phyloP scores from a whole-genome alignment of 2,797 vertebrate species.

The Falco peregrinus region DNA sequence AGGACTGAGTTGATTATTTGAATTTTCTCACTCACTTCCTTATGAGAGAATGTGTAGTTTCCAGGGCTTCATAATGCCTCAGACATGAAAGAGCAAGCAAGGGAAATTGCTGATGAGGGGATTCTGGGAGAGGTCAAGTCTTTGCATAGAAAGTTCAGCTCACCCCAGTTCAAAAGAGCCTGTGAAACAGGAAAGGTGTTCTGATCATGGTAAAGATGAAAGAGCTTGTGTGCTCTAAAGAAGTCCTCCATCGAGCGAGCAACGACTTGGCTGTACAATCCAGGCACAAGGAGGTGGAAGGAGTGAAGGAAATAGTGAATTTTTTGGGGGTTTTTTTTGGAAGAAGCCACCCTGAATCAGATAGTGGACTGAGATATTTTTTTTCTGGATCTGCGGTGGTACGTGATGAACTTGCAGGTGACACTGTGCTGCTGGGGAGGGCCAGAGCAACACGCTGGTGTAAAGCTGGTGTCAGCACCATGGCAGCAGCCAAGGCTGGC shows the following conservation, averaged over 20 bases:
- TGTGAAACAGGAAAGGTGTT: constrained; percentile 24
- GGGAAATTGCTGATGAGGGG: constrained; percentile 60
- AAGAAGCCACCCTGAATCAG: not conserved
- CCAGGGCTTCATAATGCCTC: constrained; percentile 21
- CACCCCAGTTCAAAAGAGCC: constrained; percentile 5
- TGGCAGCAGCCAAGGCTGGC: fast-evolving
- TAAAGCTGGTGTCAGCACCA: not conserved
- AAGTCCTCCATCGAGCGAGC: not conserved
- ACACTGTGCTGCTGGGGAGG: fast-evolving
- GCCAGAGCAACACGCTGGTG: fast-evolving
- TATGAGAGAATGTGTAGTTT: constrained; percentile 21
- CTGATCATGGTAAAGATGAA: constrained; percentile 28
- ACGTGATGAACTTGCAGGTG: fast-evolving
- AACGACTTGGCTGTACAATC: not conserved
- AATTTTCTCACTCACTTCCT: constrained; percentile 46
- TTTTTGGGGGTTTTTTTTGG: not conserved
- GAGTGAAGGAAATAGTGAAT: not conserved
- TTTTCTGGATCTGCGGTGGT: not conserved
- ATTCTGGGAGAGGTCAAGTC: constrained; percentile 39
- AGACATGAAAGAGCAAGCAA: not conserved
- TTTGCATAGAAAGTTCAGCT: constrained; percentile 50
- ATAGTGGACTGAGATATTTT: not conserved
- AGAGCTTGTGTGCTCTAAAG: not conserved
- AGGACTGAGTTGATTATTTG: constrained; percentile 29
- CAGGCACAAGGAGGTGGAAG: not conserved